Conservation (phyloP, 1,140 invertebrate species). For the Pogonomyrmex barbatus region DNA sequence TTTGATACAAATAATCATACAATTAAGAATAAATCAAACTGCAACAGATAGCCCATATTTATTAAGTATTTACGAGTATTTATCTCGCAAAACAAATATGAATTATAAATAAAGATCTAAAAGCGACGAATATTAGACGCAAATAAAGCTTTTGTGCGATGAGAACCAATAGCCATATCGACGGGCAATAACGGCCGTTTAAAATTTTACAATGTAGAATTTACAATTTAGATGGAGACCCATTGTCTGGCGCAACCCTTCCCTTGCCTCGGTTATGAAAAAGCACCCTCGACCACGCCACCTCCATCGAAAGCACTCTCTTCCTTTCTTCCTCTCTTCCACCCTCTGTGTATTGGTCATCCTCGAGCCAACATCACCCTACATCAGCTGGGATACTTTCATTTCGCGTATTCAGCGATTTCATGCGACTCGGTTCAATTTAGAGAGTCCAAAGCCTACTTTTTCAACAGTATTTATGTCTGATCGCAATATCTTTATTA, state of each 20-base stretch:
- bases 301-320: conserved; percentile 42
- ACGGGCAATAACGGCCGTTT: conserved; percentile 70
- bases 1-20: not conserved
- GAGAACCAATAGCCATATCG: conserved; percentile 52
- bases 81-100: not conserved
- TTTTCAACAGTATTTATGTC: conserved; percentile 49
- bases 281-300: conserved; percentile 71
- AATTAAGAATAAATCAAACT: conserved; percentile 1
- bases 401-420: conserved; percentile 80
- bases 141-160: conserved; percentile 16
- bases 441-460: conserved; percentile 62
- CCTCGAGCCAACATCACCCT: conserved; percentile 56
- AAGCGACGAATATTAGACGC: conserved; percentile 9
- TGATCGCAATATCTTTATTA: not conserved
- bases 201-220: conserved; percentile 81
- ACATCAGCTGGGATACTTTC: conserved; percentile 81
- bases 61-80: not conserved
- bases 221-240: conserved; percentile 83
- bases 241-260: conserved; percentile 80
- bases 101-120: conserved; percentile 22
- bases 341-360: conserved; percentile 24
- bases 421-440: conserved; percentile 60
- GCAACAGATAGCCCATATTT: not conserved
- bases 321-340: conserved; percentile 21
- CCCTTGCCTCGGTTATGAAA: conserved; percentile 78